Conservation (phyloP, 1,140 invertebrate genomes). For the Micrasema longulum region DNA sequence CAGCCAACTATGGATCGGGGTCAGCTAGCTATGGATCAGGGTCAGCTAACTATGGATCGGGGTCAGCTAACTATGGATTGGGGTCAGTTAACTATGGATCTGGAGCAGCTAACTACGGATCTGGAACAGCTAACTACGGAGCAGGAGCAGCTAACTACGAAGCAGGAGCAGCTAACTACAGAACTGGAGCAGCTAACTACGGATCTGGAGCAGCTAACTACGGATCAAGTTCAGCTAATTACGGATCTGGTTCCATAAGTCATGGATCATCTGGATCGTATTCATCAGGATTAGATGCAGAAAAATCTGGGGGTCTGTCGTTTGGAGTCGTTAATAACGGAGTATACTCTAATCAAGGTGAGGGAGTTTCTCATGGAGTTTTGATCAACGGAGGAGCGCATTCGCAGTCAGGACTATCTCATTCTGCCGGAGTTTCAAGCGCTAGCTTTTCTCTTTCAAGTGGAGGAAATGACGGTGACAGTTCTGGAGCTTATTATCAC, state of each 20-base stretch:
- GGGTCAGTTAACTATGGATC: neutral
- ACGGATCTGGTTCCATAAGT: constrained; percentile 6
- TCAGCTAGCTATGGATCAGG: neutral
- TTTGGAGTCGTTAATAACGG: constrained; percentile 23
- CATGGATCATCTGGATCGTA: constrained; percentile 8
- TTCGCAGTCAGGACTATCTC: neutral
- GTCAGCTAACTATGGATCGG: neutral
- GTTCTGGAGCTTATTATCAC: constrained; percentile 60
- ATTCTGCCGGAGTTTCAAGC: constrained; percentile 24
- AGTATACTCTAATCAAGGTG: neutral
- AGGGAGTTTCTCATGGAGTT: neutral
- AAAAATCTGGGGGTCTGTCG: neutral
- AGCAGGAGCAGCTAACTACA: neutral
- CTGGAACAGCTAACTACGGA: neutral
- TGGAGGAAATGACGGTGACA: constrained; percentile 57
- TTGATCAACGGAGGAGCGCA: constrained; percentile 1
- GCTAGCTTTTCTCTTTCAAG: constrained; percentile 28
- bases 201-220: neutral
- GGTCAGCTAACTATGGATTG: neutral
- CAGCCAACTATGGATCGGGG: neutral
- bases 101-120: neutral
- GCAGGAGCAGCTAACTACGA: neutral
- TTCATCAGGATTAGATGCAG: neutral
- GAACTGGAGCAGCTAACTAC: neutral
- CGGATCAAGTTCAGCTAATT: neutral